phyloP scores from a whole-genome alignment of 2,888 invertebrate genomes.

The Amaurobius ferox region DNA sequence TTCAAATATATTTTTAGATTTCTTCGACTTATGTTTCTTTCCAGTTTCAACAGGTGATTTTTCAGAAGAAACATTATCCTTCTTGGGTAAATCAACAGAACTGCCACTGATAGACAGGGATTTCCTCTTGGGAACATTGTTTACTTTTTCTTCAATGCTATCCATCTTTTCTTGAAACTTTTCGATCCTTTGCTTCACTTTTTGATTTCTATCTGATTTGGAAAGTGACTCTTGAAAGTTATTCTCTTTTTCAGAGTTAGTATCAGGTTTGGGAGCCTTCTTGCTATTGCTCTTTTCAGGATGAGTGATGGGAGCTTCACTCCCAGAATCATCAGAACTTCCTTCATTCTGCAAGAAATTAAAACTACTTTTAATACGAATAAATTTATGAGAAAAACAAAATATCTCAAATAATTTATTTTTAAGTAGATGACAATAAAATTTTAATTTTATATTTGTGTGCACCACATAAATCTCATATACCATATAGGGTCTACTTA shows the following conservation, averaged over 20 bases:
- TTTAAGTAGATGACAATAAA: no score
- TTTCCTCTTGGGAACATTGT: conserved; percentile 4
- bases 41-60: conserved; percentile 18
- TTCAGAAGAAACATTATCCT: conserved; percentile 19
- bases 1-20: conserved; percentile 56
- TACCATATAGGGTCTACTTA: no score
- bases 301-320: conserved; percentile 42
- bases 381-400: no score
- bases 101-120: conserved; percentile 13
- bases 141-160: background rate
- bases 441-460: no score
- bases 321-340: conserved; percentile 50
- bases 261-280: conserved; percentile 45
- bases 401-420: no score
- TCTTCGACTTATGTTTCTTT: conserved; percentile 55
- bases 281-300: conserved; percentile 32
- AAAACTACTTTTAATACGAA: no score
- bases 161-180: conserved; percentile 38
- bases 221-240: conserved; percentile 37
- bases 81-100: conserved; percentile 20
- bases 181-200: conserved; percentile 36
- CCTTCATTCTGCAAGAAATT: conserved; percentile 30
- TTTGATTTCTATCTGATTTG: conserved; percentile 27
- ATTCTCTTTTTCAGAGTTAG: conserved; percentile 63
- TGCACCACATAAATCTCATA: no score